Conservation (phyloP, 2,113 vertebrate genomes). For the Nannobrachium achirus region DNA sequence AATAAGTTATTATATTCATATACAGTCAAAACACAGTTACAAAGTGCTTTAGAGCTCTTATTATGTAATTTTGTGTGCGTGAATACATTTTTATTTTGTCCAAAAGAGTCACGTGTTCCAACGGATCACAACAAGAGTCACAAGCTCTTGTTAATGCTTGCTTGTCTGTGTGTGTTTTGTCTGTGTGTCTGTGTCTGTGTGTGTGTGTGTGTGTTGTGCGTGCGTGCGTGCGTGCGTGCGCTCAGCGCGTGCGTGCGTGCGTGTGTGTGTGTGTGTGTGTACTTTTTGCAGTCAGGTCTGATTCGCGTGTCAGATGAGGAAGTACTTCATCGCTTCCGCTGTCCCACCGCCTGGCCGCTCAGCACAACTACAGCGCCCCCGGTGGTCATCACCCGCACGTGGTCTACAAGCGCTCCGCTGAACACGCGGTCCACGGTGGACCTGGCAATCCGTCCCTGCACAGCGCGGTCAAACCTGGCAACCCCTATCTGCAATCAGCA, state of each 20-base stretch:
- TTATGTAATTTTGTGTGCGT: no score
- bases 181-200: no score
- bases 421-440: conserved; percentile 77
- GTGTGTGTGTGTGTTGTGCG: no score
- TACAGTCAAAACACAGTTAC: no score
- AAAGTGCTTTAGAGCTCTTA: no score
- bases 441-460: conserved; percentile 9
- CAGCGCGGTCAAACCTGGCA: conserved; percentile 43
- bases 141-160: not conserved
- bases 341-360: conserved; percentile 86
- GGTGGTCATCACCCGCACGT: conserved; percentile 91
- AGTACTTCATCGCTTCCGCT: conserved; percentile 93
- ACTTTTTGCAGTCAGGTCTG: conserved; percentile 88
- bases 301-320: conserved; percentile 87
- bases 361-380: conserved; percentile 88
- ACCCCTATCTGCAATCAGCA: conserved; percentile 55
- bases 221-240: no score
- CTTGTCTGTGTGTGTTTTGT: conserved; percentile 3
- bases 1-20: no score
- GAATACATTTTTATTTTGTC: no score
- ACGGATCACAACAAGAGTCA: no score
- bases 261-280: conserved; percentile 48
- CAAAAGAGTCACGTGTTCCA: no score
- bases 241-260: no score
- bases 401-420: conserved; percentile 90